Conservation (phyloP, 2,113 vertebrate species). For the Crotalus viridis region DNA sequence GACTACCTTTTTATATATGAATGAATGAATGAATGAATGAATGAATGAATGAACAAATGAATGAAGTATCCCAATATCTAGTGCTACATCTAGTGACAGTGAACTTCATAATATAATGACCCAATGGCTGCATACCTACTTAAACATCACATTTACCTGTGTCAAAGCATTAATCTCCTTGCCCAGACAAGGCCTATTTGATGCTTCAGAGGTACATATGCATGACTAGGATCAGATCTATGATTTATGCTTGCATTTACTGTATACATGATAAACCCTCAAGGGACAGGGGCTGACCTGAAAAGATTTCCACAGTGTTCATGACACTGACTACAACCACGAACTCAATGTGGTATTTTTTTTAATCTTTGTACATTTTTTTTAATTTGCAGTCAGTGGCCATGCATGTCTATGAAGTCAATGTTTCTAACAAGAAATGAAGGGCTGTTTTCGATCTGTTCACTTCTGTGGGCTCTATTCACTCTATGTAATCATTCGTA, state of each 20-base stretch:
- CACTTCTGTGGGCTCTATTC: neutral
- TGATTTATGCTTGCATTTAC: neutral
- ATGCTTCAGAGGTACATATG: neutral
- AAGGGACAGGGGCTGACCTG: neutral
- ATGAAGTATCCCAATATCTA: neutral
- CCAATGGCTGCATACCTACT: neutral
- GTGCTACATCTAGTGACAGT: neutral
- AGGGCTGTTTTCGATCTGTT: neutral
- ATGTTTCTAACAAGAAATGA: neutral
- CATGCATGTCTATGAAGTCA: neutral
- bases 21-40: neutral
- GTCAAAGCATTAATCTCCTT: neutral
- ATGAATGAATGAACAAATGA: neutral
- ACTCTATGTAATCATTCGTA: neutral
- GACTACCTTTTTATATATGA: neutral
- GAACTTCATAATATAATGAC: neutral
- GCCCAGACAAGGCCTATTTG: neutral
- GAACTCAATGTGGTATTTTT: neutral
- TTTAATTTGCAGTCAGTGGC: neutral
- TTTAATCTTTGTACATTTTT: neutral
- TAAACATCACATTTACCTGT: too few species aligned
- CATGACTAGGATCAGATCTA: neutral
- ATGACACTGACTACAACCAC: neutral
- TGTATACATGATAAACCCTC: neutral
- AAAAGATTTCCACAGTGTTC: neutral